Evolutionary conservation across 1,140 invertebrate genomes (phyloP).

Genomic region (Papilio xuthus): DNA sequence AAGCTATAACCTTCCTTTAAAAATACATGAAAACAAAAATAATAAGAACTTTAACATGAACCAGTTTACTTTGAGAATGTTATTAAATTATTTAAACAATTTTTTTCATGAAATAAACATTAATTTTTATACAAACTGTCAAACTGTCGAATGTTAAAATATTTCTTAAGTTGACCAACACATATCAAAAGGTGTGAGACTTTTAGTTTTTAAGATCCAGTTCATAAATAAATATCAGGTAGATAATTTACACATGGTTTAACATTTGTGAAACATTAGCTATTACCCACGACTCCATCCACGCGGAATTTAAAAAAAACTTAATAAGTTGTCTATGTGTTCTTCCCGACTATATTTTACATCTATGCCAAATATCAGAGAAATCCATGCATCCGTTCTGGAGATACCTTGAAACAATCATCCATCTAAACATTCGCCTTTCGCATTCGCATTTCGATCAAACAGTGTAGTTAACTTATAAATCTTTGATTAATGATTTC

Average conservation of each 20-base stretch:
- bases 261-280: too few species aligned
- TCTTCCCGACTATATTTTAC: too few species aligned
- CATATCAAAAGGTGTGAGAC: neutral
- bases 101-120: neutral
- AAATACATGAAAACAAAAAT: neutral
- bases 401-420: too few species aligned
- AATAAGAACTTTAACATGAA: neutral
- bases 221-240: too few species aligned
- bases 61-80: neutral
- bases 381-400: too few species aligned
- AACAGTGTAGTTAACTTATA: conserved; percentile 1
- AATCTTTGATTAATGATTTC: neutral
- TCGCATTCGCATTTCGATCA: too few species aligned
- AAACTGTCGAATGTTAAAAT: neutral
- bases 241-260: too few species aligned
- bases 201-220: neutral
- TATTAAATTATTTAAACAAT: neutral
- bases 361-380: too few species aligned
- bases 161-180: neutral
- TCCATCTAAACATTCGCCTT: too few species aligned
- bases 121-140: neutral
- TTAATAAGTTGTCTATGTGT: too few species aligned
- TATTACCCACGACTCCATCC: too few species aligned
- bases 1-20: neutral
- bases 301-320: too few species aligned